Evolutionary conservation across 1,140 invertebrate genomes (phyloP).

Genomic region (Meteorus sp.): DNA sequence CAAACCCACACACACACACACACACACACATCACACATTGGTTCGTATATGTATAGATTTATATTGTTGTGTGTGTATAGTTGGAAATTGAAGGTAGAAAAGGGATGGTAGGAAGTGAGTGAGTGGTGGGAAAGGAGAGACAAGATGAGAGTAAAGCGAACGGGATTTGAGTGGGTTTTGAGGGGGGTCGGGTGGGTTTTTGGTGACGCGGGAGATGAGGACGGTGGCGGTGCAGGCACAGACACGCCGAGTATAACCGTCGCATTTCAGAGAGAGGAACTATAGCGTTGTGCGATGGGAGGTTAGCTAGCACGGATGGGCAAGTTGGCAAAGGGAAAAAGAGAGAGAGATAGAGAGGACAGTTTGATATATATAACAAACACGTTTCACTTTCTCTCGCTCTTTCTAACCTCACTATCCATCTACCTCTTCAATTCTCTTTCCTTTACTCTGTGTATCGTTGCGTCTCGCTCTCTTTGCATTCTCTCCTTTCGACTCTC

Average conservation of each 20-base stretch:
- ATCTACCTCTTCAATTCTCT: too few species aligned
- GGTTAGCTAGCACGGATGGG: slow-evolving; percentile 36
- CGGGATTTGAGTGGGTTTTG: slow-evolving; percentile 4
- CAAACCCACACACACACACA: background rate
- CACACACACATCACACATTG: too few species aligned
- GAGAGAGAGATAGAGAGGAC: too few species aligned
- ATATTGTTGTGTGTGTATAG: too few species aligned
- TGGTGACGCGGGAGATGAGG: slow-evolving; percentile 17
- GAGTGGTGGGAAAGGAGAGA: too few species aligned
- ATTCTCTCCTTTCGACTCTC: slow-evolving; percentile 24
- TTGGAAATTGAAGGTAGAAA: too few species aligned
- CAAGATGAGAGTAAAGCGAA: too few species aligned
- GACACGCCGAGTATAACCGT: slow-evolving; percentile 44
- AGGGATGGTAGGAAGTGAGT: too few species aligned
- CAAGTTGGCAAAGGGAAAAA: slow-evolving; percentile 20
- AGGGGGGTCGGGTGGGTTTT: slow-evolving; percentile 2
- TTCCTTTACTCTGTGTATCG: slow-evolving; percentile 39
- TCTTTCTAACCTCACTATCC: too few species aligned
- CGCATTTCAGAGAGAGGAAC: slow-evolving; percentile 53
- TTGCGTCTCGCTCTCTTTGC: slow-evolving; percentile 38
- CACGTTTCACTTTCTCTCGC: slow-evolving; percentile 36
- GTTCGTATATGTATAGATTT: too few species aligned
- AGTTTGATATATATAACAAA: slow-evolving; percentile 3
- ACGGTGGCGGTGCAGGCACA: slow-evolving; percentile 9
- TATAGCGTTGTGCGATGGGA: slow-evolving; percentile 45